These are phyloP conservation scores for Hassar affinis DNA, from an alignment of 2,113 vertebrate species.

Conservation along the genomic window DNA sequence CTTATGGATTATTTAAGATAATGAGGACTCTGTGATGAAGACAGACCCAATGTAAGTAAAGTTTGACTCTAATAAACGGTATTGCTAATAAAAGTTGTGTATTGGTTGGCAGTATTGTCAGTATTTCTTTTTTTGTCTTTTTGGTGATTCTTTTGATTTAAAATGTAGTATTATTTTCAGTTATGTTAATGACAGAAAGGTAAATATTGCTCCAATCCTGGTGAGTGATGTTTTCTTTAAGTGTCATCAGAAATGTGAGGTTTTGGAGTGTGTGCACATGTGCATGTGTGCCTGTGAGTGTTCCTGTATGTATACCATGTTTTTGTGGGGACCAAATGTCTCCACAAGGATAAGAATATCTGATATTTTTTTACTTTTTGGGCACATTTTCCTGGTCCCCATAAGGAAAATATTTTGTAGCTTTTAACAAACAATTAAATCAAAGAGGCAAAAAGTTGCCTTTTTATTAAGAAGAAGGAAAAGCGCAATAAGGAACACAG, in stretches of 20 bases:
- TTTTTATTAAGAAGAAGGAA: constrained; percentile 18
- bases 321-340: too few relatives aligned
- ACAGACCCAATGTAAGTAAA: constrained; percentile 39
- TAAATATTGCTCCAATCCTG: background rate
- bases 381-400: too few relatives aligned
- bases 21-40: constrained; percentile 36
- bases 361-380: too few relatives aligned
- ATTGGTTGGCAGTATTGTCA: background rate
- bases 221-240: background rate
- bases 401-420: too few relatives aligned
- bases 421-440: too few relatives aligned
- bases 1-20: constrained; percentile 27
- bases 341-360: too few relatives aligned
- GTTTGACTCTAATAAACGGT: background rate
- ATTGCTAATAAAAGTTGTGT: background rate
- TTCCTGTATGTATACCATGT: background rate
- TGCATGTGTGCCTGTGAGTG: background rate
- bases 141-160: background rate
- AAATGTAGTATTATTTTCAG: background rate
- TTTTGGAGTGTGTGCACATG: background rate
- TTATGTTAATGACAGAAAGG: background rate
- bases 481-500: background rate
- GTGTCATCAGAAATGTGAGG: background rate
- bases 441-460: too few relatives aligned
- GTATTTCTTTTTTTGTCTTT: background rate